Base-by-base conservation (phyloP, 2,113 vertebrate genomes). In the Mastomys coucha region DNA sequence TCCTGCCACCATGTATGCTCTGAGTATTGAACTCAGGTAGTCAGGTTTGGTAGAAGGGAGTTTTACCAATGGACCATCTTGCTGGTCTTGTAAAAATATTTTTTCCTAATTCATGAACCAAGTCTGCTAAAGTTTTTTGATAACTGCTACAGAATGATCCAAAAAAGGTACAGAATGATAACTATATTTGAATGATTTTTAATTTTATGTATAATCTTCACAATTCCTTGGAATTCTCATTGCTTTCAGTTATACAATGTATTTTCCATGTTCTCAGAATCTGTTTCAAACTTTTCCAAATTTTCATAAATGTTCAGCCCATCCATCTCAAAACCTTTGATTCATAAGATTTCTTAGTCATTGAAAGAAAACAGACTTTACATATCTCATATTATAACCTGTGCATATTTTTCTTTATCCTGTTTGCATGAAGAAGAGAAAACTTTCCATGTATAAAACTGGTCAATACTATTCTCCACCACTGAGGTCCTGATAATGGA, bases 331-430 rank as follows among this genome's bases (percentile, higher is more conserved):
- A 60, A 31, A 16, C n/a, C 22, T 89, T 49, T 80, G 56, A 91
- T 80, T 7, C 19, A 94, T 45, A 90, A 73, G 28, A 94, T 93
- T 96, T 73, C 56, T 70, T 91, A 75, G 90, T 2, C 58, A 49
- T 13, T 53, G 33, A 4, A 6, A 5, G 4, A 72, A 88, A 84
- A 22, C 81, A 17, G n/a, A 72, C 4, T 80, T 89, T 11, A 90
- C 75, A 70, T 4, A 76, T 20, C 39, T 12, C 1, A 31, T 31
- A 4, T 5, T 90, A 72, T 1, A 85, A 56, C 19, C 5, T n/a
- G 8, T 39, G 39, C 72, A 22, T 0, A 53, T 39, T 88, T 69
- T n/a, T 36, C 73, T 36, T 89, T 17, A 51, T 80, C 24, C 19
- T 93, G 16, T 45, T 51, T 69, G n/a, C 3, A 31, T 45, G 53